Conservation (phyloP, 2,113 vertebrate species). For the Mandrillus leucophaeus region DNA sequence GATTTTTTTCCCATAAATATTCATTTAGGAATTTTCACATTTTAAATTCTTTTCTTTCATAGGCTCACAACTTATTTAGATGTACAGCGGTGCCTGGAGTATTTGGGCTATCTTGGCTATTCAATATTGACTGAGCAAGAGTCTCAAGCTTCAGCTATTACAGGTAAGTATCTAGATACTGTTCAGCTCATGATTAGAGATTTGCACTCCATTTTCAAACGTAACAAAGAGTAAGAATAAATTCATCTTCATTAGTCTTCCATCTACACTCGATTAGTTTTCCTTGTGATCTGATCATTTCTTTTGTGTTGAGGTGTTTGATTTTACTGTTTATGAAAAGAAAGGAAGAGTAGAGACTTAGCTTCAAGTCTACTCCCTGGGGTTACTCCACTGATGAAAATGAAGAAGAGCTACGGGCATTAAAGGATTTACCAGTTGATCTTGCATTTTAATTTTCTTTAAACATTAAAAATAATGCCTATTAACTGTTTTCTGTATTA, state of each 20-base stretch:
- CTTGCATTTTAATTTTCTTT: constrained; percentile 54
- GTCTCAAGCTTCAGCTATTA: constrained; percentile 96
- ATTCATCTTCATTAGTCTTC: constrained; percentile 20
- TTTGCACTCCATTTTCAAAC: neutral
- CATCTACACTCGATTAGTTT: neutral
- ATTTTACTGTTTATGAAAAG: constrained; percentile 48
- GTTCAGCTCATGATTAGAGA: neutral
- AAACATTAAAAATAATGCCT: neutral
- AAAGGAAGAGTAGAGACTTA: neutral
- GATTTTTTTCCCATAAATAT: neutral
- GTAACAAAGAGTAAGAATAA: constrained; percentile 41
- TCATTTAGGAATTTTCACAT: constrained; percentile 23
- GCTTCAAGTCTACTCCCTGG: neutral
- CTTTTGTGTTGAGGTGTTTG: constrained; percentile 1
- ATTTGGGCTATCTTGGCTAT: constrained; percentile 97
- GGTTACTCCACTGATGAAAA: neutral
- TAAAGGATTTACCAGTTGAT: neutral
- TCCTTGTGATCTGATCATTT: neutral
- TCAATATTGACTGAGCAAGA: constrained; percentile 98
- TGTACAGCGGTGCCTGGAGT: constrained; percentile 97
- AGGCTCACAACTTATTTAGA: constrained; percentile 98
- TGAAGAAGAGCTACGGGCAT: neutral
- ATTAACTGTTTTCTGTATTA: neutral
- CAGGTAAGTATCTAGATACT: constrained; percentile 84
- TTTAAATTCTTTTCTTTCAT: constrained; percentile 55